A percentile compares a stretch with the other conserved stretches of the same genome.
phyloP scores from a whole-genome alignment of 2,888 invertebrate species.

The Erebia aethiops region DNA sequence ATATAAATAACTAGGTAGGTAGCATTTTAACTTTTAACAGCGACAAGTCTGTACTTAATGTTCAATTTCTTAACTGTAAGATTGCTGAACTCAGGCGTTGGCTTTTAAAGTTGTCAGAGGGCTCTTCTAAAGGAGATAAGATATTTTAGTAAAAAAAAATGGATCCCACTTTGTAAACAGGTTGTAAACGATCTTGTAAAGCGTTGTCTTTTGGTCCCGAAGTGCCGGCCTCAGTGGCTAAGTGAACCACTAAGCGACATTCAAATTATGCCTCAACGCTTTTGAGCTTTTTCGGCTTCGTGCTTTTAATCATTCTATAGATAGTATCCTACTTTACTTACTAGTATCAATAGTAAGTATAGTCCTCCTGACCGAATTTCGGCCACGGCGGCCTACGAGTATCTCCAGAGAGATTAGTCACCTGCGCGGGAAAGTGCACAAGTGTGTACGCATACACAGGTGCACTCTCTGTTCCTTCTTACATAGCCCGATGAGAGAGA shows the following conservation, averaged over 20 bases:
- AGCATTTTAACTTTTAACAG: neutral
- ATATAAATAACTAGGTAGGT: neutral
- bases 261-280: conserved; percentile 20
- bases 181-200: conserved; percentile 69
- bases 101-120: conserved; percentile 71
- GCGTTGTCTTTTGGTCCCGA: conserved; percentile 33
- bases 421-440: no score
- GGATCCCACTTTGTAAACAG: conserved; percentile 69
- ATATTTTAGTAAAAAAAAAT: conserved; percentile 63
- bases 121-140: conserved; percentile 72
- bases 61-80: neutral
- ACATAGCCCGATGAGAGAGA: no score
- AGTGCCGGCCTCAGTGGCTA: conserved; percentile 12
- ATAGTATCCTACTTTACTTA: no score
- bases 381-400: no score
- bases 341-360: no score
- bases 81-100: conserved; percentile 9
- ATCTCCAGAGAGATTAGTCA: no score
- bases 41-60: no score
- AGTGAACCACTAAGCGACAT: conserved; percentile 7
- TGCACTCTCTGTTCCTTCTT: no score
- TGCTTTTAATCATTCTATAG: neutral
- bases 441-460: no score
- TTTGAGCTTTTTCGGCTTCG: neutral
- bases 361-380: no score